Evolutionary conservation across 2,797 vertebrate species (phyloP).

Genomic region (Huso huso): DNA sequence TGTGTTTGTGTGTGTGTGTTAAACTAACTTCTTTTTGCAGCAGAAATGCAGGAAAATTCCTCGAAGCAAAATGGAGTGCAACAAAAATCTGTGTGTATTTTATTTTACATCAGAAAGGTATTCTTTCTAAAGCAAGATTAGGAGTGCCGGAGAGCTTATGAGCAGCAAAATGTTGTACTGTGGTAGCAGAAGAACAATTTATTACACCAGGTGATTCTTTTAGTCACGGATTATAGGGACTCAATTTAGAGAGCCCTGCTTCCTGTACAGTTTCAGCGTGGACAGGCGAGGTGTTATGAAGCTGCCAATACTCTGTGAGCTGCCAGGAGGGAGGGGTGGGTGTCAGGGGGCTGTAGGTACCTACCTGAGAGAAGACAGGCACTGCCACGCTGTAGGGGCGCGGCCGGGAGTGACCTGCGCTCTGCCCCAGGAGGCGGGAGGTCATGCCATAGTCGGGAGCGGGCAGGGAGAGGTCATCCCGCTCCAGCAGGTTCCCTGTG

Average conservation of each 20-base stretch:
- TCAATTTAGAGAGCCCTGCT: not conserved
- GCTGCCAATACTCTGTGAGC: not conserved
- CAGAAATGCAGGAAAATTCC: no score
- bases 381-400: slow-evolving; percentile 84
- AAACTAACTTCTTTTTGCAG: no score
- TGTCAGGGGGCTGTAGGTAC: slow-evolving; percentile 6
- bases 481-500: slow-evolving; percentile 89
- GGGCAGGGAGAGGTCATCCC: slow-evolving; percentile 70
- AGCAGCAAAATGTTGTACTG: no score
- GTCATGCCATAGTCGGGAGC: slow-evolving; percentile 68
- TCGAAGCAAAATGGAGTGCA: no score
- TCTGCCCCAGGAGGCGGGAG: slow-evolving; percentile 64
- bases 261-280: not conserved
- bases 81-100: no score
- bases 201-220: not conserved
- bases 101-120: no score
- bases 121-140: no score
- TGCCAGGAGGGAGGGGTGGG: no score
- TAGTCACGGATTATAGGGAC: not conserved
- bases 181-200: not conserved
- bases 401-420: slow-evolving; percentile 64
- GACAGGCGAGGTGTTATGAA: not conserved
- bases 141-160: no score
- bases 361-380: slow-evolving; percentile 84
- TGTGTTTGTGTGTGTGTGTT: slow-evolving; percentile 5